phyloP scores from a whole-genome alignment of 64 coral and sea anemone species.

The Actinia equina region DNA sequence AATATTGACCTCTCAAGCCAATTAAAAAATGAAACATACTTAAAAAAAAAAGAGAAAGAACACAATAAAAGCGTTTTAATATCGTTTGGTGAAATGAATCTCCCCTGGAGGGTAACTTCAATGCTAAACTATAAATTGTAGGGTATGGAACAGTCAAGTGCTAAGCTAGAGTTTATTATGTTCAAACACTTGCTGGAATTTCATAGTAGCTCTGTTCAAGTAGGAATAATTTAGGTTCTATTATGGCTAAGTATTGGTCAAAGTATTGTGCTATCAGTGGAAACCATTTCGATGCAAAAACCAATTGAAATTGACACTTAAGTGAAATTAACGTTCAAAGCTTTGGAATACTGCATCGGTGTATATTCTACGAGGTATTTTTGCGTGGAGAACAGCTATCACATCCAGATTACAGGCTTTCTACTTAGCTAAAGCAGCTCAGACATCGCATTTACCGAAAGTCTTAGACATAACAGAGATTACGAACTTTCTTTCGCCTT shows the following conservation, averaged over 20 bases:
- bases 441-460: slow-evolving; percentile 24
- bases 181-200: background rate
- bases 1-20: background rate
- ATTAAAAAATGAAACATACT: background rate
- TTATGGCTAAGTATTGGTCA: background rate
- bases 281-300: background rate
- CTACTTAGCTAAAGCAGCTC: background rate
- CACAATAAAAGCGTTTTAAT: background rate
- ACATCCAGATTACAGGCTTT: background rate
- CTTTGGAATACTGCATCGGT: background rate
- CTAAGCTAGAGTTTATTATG: background rate
- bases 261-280: background rate
- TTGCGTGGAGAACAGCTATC: background rate
- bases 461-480: slow-evolving; percentile 21
- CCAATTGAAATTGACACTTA: slow-evolving; percentile 5
- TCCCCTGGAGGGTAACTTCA: background rate
- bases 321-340: background rate
- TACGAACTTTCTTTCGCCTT: slow-evolving; percentile 16
- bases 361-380: background rate
- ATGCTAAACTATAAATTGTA: background rate
- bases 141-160: background rate
- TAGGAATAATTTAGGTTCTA: background rate
- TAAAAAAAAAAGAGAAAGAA: background rate
- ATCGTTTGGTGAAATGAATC: background rate
- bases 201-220: background rate